Evolutionary conservation across 2,797 vertebrate species (phyloP).

Genomic region (Limosa lapponica): DNA sequence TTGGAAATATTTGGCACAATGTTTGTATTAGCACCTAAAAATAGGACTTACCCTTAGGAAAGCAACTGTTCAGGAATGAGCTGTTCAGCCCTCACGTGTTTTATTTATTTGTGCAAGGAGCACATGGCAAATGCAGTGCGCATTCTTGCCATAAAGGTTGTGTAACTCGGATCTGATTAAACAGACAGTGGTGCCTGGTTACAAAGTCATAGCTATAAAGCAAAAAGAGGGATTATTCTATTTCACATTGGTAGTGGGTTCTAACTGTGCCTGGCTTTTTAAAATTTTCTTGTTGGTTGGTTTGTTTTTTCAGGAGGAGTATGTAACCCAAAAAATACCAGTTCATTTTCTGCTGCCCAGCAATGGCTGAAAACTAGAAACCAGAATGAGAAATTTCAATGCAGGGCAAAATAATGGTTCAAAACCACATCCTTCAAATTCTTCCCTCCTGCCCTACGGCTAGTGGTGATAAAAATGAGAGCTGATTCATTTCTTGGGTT

Average conservation of each 20-base stretch:
- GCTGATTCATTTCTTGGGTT: conserved; percentile 34
- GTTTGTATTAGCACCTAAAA: not conserved
- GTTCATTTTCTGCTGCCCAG: not conserved
- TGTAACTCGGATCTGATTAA: not conserved
- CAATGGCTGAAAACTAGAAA: not conserved
- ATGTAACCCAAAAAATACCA: not conserved
- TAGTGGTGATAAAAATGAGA: not conserved
- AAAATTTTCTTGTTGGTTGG: not conserved
- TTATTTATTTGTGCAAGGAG: not conserved
- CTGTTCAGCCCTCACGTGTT: not conserved
- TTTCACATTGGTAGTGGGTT: not conserved
- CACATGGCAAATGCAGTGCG: not conserved
- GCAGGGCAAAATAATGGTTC: not conserved
- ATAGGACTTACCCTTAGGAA: not conserved
- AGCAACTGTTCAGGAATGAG: not conserved
- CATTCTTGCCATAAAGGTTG: not conserved
- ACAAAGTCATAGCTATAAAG: not conserved
- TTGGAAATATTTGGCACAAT: not conserved
- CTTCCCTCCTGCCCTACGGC: not conserved
- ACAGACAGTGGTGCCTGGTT: not conserved
- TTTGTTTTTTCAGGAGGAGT: not conserved
- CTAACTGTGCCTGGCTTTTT: not conserved
- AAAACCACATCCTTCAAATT: not conserved
- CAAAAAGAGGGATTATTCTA: not conserved
- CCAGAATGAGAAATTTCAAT: not conserved